Conservation (phyloP, 2,113 vertebrate genomes). For the Rhabdornis inornatus region DNA sequence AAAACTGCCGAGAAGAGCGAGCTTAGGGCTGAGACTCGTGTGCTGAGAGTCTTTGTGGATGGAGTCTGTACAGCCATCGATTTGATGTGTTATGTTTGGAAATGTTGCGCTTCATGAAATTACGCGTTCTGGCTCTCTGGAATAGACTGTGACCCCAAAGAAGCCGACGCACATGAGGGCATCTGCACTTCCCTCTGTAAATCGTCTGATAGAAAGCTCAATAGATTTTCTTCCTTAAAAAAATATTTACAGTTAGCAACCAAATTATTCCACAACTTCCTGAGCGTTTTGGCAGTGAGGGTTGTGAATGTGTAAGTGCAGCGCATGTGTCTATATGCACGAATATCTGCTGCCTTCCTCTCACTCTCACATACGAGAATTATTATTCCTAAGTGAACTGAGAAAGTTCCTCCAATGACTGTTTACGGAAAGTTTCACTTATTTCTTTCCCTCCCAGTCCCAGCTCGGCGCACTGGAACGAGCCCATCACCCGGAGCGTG, state of each 20-base stretch:
- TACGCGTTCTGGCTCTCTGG: neutral
- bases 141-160: neutral
- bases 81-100: slow-evolving; percentile 7
- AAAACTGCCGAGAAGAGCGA: neutral
- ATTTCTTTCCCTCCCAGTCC: neutral
- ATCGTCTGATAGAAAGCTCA: neutral
- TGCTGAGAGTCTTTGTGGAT: neutral
- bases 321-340: neutral
- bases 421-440: neutral
- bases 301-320: neutral
- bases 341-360: neutral
- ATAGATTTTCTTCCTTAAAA: neutral
- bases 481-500: neutral
- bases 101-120: slow-evolving; percentile 30
- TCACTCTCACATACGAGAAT: neutral
- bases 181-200: neutral
- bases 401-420: neutral
- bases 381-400: neutral
- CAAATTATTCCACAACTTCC: slow-evolving; percentile 1
- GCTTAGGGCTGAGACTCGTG: neutral
- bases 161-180: neutral
- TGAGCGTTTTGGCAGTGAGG: neutral
- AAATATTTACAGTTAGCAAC: neutral
- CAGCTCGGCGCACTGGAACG: neutral
- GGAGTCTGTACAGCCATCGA: neutral